Evolutionary conservation across 1,140 invertebrate genomes (phyloP), one percentile per base, ranked within the genome.

Genomic region (Danaus melanippus): DNA sequence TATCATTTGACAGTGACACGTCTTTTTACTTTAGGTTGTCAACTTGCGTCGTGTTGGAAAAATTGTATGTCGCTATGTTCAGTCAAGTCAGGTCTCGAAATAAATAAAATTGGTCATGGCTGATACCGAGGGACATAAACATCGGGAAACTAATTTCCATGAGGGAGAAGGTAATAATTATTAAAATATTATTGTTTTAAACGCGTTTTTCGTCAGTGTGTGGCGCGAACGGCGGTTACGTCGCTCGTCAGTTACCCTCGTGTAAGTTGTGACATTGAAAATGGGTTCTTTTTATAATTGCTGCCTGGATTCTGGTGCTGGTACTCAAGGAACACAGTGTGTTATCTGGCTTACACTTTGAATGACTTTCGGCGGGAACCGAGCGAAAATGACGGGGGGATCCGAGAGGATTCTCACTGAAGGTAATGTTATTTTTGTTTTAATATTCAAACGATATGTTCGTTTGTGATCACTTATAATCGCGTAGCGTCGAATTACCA

Each of bases 31-130:
- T 61, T 64, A 69, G 56, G 63, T 76, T 74, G 74, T 78, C 75
- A 81, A 69, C 66, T 60, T 83, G 76, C 76, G 82, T 83, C 79
- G 82, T 73, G 79, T 83, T 85, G 78, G 82, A 83, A 85, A 84
- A 85, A 80, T 78, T 78, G 74, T 67, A 74, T 76, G 71, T 79
- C 80, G 79, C 77, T 85, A 85, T 85, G 82, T 84, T 84, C 82
- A 84, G 71, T 80, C 70, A 78, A 79, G 77, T 84, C 72, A 76
- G 67, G 71, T 75, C 73, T 75, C 73, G 73, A 79, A 85, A 85
- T 85, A 85, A 85, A 85, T 85, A 85, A 85, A 32, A 83, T 80
- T 80, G 74, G 80, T 79, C 74, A 86, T 86, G 83, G 79, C 83
- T 84, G 82, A 84, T 76, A 72, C 64, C 74, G 77, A 82, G 69